phyloP scores from a whole-genome alignment of 2,113 vertebrate genomes.

The Tiliqua scincoides region DNA sequence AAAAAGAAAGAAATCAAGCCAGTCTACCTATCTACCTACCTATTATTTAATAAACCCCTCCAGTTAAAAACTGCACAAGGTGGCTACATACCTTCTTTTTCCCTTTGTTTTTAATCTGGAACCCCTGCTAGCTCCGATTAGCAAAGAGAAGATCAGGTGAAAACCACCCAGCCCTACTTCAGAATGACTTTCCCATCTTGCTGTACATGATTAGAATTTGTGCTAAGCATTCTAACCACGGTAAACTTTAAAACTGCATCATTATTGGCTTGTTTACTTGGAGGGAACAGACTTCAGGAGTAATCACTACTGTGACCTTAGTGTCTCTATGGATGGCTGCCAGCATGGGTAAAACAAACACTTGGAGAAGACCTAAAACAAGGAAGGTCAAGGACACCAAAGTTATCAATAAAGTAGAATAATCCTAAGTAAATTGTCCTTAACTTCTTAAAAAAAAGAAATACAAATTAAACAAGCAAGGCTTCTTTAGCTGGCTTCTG shows the following conservation, averaged over 20 bases:
- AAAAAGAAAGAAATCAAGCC: neutral
- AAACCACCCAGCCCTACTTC: neutral
- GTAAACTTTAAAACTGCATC: neutral
- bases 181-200: neutral
- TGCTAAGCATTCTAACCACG: neutral
- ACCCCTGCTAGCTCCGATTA: neutral
- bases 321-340: too few relatives aligned
- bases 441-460: neutral
- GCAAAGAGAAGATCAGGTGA: neutral
- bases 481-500: neutral
- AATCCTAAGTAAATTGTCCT: neutral
- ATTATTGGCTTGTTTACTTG: neutral
- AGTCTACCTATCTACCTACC: neutral
- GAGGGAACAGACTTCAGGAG: too few relatives aligned
- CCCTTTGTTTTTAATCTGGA: neutral
- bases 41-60: too few relatives aligned
- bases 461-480: too few relatives aligned
- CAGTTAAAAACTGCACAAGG: too few relatives aligned
- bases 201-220: neutral
- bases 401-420: neutral
- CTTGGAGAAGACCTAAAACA: neutral
- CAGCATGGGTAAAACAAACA: neutral
- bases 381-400: too few relatives aligned
- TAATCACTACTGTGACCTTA: too few relatives aligned
- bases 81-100: too few relatives aligned